Evolutionary conservation across 1,140 invertebrate species (phyloP).

Genomic region (Trachymyrmex septentrionalis): DNA sequence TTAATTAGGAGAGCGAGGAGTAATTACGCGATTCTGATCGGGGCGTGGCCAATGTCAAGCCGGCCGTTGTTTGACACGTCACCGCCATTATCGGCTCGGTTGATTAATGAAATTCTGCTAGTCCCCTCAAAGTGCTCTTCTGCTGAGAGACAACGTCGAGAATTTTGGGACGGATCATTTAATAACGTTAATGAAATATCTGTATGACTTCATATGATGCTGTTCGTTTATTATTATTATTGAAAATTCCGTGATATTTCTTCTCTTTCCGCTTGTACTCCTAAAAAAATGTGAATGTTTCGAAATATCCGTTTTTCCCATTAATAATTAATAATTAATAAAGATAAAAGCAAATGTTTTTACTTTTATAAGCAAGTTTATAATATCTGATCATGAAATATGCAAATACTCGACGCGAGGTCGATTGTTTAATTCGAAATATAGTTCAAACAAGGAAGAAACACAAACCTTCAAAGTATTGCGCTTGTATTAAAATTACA

Average conservation of each 20-base stretch:
- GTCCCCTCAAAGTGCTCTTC: constrained; percentile 53
- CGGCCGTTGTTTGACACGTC: constrained; percentile 64
- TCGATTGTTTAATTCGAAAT: constrained; percentile 54
- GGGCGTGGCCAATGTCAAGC: constrained; percentile 46
- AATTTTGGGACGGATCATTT: constrained; percentile 49
- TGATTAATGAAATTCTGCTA: constrained; percentile 64
- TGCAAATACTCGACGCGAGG: constrained; percentile 9
- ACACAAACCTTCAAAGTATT: neutral
- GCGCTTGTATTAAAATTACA: constrained; percentile 27
- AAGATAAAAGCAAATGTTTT: no score
- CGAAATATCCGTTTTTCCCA: no score
- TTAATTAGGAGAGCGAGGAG: constrained; percentile 64
- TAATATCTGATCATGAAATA: constrained; percentile 24
- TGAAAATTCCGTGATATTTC: neutral
- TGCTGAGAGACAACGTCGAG: constrained; percentile 25
- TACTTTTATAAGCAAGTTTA: neutral
- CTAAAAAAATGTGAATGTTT: no score
- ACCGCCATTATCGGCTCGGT: constrained; percentile 51
- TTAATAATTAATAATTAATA: no score
- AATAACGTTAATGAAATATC: constrained; percentile 55
- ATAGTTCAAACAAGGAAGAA: constrained; percentile 27
- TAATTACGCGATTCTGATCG: constrained; percentile 54
- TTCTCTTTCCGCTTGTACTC: neutral
- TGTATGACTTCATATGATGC: neutral
- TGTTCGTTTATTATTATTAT: constrained; percentile 6